Evolutionary conservation across 2,888 invertebrate genomes (phyloP), one percentile per base, ranked within the genome.

Genomic region (Andrena bicolor): DNA sequence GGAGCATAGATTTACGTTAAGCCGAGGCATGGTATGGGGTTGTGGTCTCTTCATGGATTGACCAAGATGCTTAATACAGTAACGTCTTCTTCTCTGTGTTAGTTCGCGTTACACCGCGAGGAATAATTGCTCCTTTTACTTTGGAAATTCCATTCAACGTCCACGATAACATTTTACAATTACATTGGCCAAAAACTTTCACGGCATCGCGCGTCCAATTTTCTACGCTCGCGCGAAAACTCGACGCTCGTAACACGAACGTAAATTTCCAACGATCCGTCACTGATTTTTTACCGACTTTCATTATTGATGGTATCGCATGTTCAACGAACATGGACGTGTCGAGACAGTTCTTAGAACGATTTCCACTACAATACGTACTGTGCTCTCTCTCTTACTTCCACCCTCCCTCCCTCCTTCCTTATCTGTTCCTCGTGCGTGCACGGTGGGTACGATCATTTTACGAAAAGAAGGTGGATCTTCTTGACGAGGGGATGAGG

Each of bases 281-380:
- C 56, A 23, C 56, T 30, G 28, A 64, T 74, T 75, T 80, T 80
- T 53, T 70, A 53, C 26, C 13, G 13, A 73, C 49, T 76, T 72
- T 68, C 35, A 48, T 77, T 66, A 56, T 20, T 48, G 32, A 56
- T 71, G 58, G n/a, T 58, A 68, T 84, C 28, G 75, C 61, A 41
- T 75, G 66, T 75, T 79, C 49, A 26, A 53, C 48, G 65, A 71
- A 70, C 63, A 80, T 74, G 53, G 60, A 76, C 48, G 56, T 60
- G 32, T 73, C 51, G 32, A 49, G 69, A 82, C 51, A 68, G 49
- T 83, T 76, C 64, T 78, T 30, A 23, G 48, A 72, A 80, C 56
- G 23, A 66, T 78, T 83, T 73, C 53, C 61, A 68, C 72, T 56
- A 48, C 63, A 72, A n/a, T 16, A 74, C 69, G 72, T 78, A 56